Evolutionary conservation across 1,140 invertebrate species (phyloP), one percentile per base, ranked within the genome.

Genomic region (Trypoxylus dichotomus): DNA sequence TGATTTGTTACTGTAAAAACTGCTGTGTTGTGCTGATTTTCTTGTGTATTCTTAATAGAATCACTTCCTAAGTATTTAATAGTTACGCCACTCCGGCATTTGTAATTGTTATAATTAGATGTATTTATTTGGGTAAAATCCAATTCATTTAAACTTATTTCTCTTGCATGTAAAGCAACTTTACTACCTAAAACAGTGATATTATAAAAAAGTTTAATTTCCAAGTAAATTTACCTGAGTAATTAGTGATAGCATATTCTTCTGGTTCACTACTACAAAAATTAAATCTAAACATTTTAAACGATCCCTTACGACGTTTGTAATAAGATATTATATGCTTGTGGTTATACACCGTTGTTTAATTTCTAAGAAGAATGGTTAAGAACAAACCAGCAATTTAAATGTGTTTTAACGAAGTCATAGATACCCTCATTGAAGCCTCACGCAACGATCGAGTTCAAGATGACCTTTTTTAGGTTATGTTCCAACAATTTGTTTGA

Each of bases 1-100:
- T 93, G 90, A 79, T 88, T 87, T 75, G 90, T 86, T 81, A 94
- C 91, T 7, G 92, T 91, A 80, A 89, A 86, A 76, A 89, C 81
- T 42, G 93, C 87, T 68, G 86, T 85, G 79, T 87, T 82, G 68
- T 25, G 83, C 72, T 79, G 78, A 24, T 58, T 83, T 73, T 37
- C 29, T 15, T 43, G n/a, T 29, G 27, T 68, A 27, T 24, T 24
- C 11, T 68, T 68, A 68, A 68, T 15, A 27, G 3, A 27, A 25
- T 68, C 21, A 27, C 19, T 27, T 29, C 21, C 13, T 29, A 68
- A 29, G 7, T 68, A n/a, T 68, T 68, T 68, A 27, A 68, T 27
- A 68, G 41, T 41, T 42, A 74, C 15, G 19, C 15, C n/a, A 41
- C n/a, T 74, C 24, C 29, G 6, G 41, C 72, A 74, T 42, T 29